Evolutionary conservation across 2,888 invertebrate genomes (phyloP), one percentile per base, ranked within the genome.

Genomic region (Drosophila picticornis): DNA sequence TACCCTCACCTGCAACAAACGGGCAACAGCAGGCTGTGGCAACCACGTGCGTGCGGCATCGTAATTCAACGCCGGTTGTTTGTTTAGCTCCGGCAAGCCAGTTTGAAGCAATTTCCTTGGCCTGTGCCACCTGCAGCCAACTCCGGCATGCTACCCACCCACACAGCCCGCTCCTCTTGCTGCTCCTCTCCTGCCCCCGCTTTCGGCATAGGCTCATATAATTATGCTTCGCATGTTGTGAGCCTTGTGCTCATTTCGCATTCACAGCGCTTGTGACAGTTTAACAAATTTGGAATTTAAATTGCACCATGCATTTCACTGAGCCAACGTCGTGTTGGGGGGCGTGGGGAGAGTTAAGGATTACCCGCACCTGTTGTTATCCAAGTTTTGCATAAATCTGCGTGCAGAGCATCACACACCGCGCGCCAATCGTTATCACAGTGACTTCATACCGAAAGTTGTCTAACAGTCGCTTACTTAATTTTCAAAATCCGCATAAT

Each of bases 281-380:
- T 89, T 90, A 89, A 90, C 90, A 91, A 91, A 89, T 91, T 91
- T 84, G 74, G 89, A 91, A 87, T 90, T 91, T 89, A 91, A 89
- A 88, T 90, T 86, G 86, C 88, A 88, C 55, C 78, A 65, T 83
- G 85, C 88, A 82, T 69, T 82, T 71, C 75, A 72, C 72, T 65
- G 69, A 73, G 82, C 70, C 63, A 59, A 43, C 13, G 43, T 40
- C 29, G n/a, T 16, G 4, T 11, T 25, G 2, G 2, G 13, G 2
- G 29, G 13, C 32, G 22, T 19, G 29, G 34, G 29, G 22, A 11
- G n/a, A 27, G 25, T 4, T 27, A 27, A 38, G 36, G 27, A 38
- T 61, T 64, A 31, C 53, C 58, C 57, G 40, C 80, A 77, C 80
- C 77, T 77, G 77, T 77, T 77, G 80, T 77, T 55, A 32, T 34